phyloP scores from a whole-genome alignment of 2,888 invertebrate genomes.

The Drosophila paranaensis region DNA sequence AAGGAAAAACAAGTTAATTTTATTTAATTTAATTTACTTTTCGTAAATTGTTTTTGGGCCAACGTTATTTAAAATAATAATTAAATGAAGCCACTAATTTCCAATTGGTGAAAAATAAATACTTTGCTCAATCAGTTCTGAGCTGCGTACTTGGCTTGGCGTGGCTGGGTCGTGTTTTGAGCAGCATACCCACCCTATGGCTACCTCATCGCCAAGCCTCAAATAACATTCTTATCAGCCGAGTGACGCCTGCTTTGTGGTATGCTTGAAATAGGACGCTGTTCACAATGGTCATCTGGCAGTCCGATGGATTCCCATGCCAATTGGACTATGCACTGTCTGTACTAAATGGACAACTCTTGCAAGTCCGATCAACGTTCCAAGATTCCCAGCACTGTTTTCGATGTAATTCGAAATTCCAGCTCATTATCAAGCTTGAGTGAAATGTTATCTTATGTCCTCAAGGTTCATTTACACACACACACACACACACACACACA shows the following conservation, averaged over 20 bases:
- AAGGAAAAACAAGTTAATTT: no score
- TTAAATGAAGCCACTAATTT: background rate
- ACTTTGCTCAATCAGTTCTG: background rate
- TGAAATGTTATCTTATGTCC: conserved; percentile 16
- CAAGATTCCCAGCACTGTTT: background rate
- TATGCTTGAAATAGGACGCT: background rate
- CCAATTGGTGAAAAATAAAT: background rate
- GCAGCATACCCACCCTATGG: background rate
- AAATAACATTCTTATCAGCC: conserved; percentile 5
- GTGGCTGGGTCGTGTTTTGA: background rate
- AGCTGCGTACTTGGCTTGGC: background rate
- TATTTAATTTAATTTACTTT: background rate
- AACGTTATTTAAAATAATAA: background rate
- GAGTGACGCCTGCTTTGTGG: background rate
- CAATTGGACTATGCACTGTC: background rate
- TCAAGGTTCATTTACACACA: conserved; percentile 5
- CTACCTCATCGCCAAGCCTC: background rate
- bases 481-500: conserved; percentile 7
- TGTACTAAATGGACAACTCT: no score
- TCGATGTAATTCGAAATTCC: background rate
- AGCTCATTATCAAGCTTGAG: conserved; percentile 2
- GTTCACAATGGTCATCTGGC: background rate
- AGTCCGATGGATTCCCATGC: background rate
- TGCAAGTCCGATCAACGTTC: background rate
- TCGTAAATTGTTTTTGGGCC: background rate